These are phyloP conservation scores for Torymus aiolomorphi DNA, from an alignment of 2,888 invertebrate genomes.

Conservation along the genomic window DNA sequence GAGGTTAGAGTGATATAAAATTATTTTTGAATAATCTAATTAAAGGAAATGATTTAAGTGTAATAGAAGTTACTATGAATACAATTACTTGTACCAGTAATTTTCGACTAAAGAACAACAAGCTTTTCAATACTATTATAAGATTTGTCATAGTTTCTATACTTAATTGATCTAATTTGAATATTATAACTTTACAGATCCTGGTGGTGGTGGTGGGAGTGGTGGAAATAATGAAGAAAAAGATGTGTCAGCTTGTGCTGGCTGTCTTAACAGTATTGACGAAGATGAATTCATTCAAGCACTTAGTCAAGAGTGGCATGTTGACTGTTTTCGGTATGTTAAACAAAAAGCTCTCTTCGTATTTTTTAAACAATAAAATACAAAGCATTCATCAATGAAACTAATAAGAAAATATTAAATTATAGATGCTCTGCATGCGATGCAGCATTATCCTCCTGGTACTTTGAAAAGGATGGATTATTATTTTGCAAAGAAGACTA, in stretches of 20 bases:
- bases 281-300: conserved; percentile 89
- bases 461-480: conserved; percentile 93
- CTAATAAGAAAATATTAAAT: conserved; percentile 3
- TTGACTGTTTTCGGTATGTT: conserved; percentile 88
- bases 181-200: conserved; percentile 63
- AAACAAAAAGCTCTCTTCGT: background rate
- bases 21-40: too few relatives aligned
- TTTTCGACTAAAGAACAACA: too few relatives aligned
- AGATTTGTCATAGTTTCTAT: background rate
- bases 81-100: too few relatives aligned
- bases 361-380: background rate
- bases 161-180: conserved; percentile 10
- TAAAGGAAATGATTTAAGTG: too few relatives aligned
- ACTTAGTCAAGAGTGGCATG: conserved; percentile 90
- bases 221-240: conserved; percentile 64
- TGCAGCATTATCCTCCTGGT: conserved; percentile 90
- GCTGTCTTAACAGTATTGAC: conserved; percentile 85
- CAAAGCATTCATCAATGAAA: background rate
- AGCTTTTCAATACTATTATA: too few relatives aligned
- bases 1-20: too few relatives aligned
- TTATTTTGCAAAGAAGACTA: conserved; percentile 93
- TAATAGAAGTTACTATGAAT: too few relatives aligned
- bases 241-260: conserved; percentile 79
- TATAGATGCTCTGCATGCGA: conserved; percentile 94
- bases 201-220: conserved; percentile 64